Evolutionary conservation across 2,888 invertebrate genomes (phyloP), one percentile per base, ranked within the genome.

Genomic region (Lasius fuliginosus): DNA sequence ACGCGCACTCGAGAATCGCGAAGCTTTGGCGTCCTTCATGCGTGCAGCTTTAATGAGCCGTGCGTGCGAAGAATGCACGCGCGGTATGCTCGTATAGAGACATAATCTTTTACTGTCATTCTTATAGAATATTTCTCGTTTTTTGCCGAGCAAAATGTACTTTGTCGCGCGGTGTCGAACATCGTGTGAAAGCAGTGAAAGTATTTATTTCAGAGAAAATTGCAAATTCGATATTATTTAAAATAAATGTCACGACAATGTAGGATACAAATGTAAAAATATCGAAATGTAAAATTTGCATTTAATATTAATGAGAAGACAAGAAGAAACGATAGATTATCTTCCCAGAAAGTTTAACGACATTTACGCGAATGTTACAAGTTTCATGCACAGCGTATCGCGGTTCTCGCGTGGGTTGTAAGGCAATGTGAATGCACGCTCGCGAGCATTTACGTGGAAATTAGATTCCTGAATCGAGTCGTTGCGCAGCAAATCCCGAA

Each of bases 21-120:
- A 76, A 64, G 33, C 23, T 74, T 62, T 65, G 30, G 56, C 68
- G 62, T 42, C 56, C 62, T 73, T 76, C 67, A 83, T 82, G 62
- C 71, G 67, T 64, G 74, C 74, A 69, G 76, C 88, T 85, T 87
- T 87, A 87, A 87, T 76, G 87, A 87, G 71, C 71, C 87, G 60
- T 83, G 79, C 69, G 65, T 83, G 85, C 85, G 65, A 56, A 81
- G 79, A 87, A 81, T 71, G 79, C 30, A 69, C 42, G 68, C 58
- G 33, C 15, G 68, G 62, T 56, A 67, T 64, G 6, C 33, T 68
- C 67, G 42, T 82, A 60, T 82, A 73, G 27, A 67, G 74, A 73
- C 18, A 23, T 23, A 58, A 71, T 49, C 74, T 30, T 73, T 77
- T 30, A 77, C 42, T 56, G 77, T 30, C 40, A 68, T 33, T 12